Conservation (phyloP, 1,140 invertebrate species). For the Oscheius sp. region DNA sequence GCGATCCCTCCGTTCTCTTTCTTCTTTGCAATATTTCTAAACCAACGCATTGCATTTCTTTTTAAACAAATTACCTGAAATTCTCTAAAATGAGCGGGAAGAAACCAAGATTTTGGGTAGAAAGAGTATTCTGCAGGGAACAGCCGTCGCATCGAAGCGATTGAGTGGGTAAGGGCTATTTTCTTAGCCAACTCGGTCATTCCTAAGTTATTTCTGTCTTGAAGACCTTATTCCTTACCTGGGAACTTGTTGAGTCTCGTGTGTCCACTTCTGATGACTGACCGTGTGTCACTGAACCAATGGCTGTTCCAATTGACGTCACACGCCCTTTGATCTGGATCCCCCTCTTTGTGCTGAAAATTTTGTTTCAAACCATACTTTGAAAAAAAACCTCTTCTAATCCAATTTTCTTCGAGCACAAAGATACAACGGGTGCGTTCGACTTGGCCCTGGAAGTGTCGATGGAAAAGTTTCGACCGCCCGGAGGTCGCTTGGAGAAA, state of each 20-base stretch:
- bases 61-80: slow-evolving; percentile 60
- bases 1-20: slow-evolving; percentile 2
- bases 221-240: slow-evolving; percentile 31
- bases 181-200: slow-evolving; percentile 65
- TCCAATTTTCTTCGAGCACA: slow-evolving; percentile 54
- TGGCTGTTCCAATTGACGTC: slow-evolving; percentile 64
- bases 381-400: slow-evolving; percentile 47
- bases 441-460: slow-evolving; percentile 57
- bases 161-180: slow-evolving; percentile 63
- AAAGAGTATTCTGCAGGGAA: slow-evolving; percentile 65
- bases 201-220: slow-evolving; percentile 52
- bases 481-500: neutral
- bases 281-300: slow-evolving; percentile 61
- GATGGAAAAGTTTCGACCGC: slow-evolving; percentile 39
- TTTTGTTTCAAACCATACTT: neutral
- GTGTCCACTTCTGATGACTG: slow-evolving; percentile 56
- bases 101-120: slow-evolving; percentile 65
- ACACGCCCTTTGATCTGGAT: slow-evolving; percentile 59
- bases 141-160: slow-evolving; percentile 63
- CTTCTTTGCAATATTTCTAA: slow-evolving; percentile 36
- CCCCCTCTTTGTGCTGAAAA: slow-evolving; percentile 60
- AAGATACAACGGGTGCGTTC: slow-evolving; percentile 55
- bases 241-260: slow-evolving; percentile 63
- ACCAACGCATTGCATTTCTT: slow-evolving; percentile 45
- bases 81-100: slow-evolving; percentile 62